Conservation (phyloP, 2,113 vertebrate genomes). For the Melierax canorus region DNA sequence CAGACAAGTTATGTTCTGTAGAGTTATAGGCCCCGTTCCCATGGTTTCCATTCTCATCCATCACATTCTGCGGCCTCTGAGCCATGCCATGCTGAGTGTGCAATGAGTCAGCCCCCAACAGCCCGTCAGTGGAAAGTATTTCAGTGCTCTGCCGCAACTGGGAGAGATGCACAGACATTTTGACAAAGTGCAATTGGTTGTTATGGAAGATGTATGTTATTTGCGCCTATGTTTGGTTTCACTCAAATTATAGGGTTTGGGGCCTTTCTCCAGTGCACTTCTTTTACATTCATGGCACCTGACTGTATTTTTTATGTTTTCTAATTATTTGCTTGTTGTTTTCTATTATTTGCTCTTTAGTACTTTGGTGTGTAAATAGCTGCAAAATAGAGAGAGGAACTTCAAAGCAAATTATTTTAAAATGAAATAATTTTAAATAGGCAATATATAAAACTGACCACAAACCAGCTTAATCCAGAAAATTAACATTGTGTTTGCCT, state of each 20-base stretch:
- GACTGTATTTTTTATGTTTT: not conserved
- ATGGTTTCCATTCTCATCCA: not conserved
- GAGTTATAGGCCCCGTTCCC: not conserved
- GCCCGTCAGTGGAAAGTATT: not conserved
- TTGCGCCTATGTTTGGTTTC: not conserved
- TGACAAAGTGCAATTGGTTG: not conserved
- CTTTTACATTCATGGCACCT: not conserved
- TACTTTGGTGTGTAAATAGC: not conserved
- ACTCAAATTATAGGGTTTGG: not conserved
- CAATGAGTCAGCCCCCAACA: not conserved
- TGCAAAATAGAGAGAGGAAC: not conserved
- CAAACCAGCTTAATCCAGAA: not conserved
- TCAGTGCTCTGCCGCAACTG: not conserved
- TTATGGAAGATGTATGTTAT: not conserved
- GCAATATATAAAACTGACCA: not conserved
- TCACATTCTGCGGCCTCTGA: not conserved
- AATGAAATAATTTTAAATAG: not conserved
- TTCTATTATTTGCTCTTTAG: not conserved
- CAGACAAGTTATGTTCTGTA: not conserved
- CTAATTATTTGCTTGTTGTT: not conserved
- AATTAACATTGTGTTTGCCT: not conserved
- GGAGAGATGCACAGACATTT: not conserved
- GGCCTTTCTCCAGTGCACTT: not conserved
- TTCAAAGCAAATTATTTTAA: not conserved
- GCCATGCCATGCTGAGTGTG: fast-evolving